phyloP scores from a whole-genome alignment of 2,113 vertebrate genomes.

The Cyprinodon tularosa region DNA sequence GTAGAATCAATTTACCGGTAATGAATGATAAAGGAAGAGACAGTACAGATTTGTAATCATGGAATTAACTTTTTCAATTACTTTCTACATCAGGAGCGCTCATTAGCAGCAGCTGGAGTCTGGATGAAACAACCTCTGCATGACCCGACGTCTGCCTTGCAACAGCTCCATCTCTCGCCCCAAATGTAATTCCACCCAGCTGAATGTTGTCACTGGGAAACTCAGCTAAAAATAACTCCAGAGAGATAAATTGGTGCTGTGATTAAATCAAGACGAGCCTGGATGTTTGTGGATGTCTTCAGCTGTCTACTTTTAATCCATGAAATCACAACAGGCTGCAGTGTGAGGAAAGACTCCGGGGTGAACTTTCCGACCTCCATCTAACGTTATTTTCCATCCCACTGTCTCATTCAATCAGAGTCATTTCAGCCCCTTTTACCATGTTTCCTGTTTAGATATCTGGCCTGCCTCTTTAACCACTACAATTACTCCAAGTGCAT shows the following conservation, averaged over 20 bases:
- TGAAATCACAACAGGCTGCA: slow-evolving; percentile 53
- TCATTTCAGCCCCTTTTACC: slow-evolving; percentile 57
- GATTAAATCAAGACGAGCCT: slow-evolving; percentile 45
- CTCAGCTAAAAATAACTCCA: slow-evolving; percentile 68
- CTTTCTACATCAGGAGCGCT: no score
- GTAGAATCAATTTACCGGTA: neutral
- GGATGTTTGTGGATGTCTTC: slow-evolving; percentile 14
- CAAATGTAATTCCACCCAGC: slow-evolving; percentile 67
- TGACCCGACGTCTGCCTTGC: neutral
- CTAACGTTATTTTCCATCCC: slow-evolving; percentile 56
- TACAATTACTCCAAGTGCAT: slow-evolving; percentile 59
- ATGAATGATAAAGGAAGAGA: neutral
- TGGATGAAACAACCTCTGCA: neutral
- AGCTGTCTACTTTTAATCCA: slow-evolving; percentile 40
- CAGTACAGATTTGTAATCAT: neutral
- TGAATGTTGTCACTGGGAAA: slow-evolving; percentile 61
- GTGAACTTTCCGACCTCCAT: slow-evolving; percentile 41
- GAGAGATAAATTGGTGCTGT: slow-evolving; percentile 26
- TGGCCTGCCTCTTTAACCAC: slow-evolving; percentile 52
- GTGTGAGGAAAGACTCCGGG: slow-evolving; percentile 35
- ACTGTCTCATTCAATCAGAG: slow-evolving; percentile 51
- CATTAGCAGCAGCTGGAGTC: neutral
- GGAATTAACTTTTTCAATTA: no score
- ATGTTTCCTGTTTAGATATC: slow-evolving; percentile 67
- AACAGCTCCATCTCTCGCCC: slow-evolving; percentile 58